Evolutionary conservation across 2,888 invertebrate genomes (phyloP), one percentile per base, ranked within the genome.

Genomic region (Atethmia centrago): DNA sequence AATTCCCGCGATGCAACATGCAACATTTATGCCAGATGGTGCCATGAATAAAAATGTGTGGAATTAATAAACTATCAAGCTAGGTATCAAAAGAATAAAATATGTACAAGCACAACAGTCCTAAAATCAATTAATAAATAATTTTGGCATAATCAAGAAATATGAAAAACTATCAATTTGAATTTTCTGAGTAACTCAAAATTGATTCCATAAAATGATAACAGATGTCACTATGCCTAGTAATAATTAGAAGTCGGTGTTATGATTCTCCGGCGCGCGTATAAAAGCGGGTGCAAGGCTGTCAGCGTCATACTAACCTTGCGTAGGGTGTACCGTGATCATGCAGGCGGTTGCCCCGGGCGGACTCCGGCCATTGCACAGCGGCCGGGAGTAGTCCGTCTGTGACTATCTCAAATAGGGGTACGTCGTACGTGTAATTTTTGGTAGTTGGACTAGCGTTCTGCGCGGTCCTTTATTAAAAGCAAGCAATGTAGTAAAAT

Each of bases 251-350:
- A 91, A 89, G 92, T 91, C 94, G 95, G 62, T 93, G 87, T 89
- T 85, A 87, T 93, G 88, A 91, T 93, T 89, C 83, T 85, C 80
- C 55, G 55, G 36, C 49, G 19, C 25, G 40, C 5, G 75, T 90
- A 92, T 92, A 94, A 88, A 94, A 88, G 82, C 72, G 49, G 31
- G 5, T 49, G 64, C n/a, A 7, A 31, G 3, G 10, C 3, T 55
- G 4, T 0, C 0, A 0, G 0, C 1, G 61, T 25, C 94, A 96
- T 96, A 97, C 97, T 97, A 97, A 97, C 97, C 97, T 97, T 97
- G 97, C 97, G 97, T 95, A 97, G 97, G 97, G 97, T 96, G 95
- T 94, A 97, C 97, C 97, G 97, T 97, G 97, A 98, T 97, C 97
- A 97, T 1, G 94, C 92, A 97, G 97, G 97, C 97, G 97, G 97